Evolutionary conservation across 1,140 invertebrate species (phyloP), one percentile per base, ranked within the genome.

Genomic region (Lepidotrigona ventralis): DNA sequence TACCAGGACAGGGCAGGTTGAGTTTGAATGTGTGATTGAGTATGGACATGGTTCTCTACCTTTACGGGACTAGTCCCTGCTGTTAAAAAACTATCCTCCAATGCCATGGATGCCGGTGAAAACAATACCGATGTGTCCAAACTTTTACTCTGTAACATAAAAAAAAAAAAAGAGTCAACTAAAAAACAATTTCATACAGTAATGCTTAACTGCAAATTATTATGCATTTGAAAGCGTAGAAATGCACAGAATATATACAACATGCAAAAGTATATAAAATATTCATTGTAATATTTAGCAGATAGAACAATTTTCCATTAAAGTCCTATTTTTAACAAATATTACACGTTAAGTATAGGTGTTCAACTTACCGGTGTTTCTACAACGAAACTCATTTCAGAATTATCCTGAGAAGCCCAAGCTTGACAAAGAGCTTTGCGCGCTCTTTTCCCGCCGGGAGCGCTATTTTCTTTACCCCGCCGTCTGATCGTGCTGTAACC

Each of bases 111-210:
- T 19, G 97, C 97, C 3, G 98, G 97, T 2, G 97, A 98, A 90
- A 98, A 98, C 82, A 98, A 93, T 21, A 97, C 96, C 14, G 97
- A 98, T 53, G 96, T 96, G 88, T 97, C 96, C 91, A 98, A 93
- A 71, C 97, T 97, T 95, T 98, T 98, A 92, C 98, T 98, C 96
- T 98, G 95, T 6, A 95, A 95, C 26, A 71, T 79, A 80, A 86
- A 87, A 56, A 72, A 64, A 83, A 8, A 53, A 79, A 56, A 8
- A 46, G 63, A 64, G 19, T 53, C 0, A 5, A 51, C 6, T 21
- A n/a, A 33, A 23, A 23, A 19, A 11, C 26, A 23, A 5, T 60
- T n/a, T 60, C 12, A 60, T 60, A 60, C 4, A 60, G 23, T n/a
- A n/a, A 60, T 60, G 58, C 23, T 60, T n/a, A 60, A n/a, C 14